Evolutionary conservation across 1,140 invertebrate species (phyloP).

Genomic region (Drosophila arizonae): DNA sequence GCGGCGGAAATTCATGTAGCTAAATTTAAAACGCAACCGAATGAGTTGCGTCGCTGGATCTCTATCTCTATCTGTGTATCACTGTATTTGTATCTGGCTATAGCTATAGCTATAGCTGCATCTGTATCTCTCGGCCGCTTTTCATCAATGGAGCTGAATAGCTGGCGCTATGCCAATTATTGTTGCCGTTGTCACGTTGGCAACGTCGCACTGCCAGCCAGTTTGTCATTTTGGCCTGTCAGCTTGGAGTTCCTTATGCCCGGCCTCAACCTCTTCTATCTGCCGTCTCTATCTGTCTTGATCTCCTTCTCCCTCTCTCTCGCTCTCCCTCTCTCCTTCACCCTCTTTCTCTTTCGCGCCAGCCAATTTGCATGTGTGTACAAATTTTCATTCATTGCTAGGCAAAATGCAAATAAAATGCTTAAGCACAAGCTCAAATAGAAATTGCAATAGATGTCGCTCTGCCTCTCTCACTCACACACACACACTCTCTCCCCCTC

Average conservation of each 20-base stretch:
- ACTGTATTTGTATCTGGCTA: slow-evolving; percentile 29
- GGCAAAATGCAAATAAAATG: slow-evolving; percentile 53
- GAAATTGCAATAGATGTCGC: slow-evolving; percentile 30
- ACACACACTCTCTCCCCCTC: neutral
- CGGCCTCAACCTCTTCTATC: neutral
- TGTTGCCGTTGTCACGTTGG: slow-evolving; percentile 60
- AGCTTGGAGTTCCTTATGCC: slow-evolving; percentile 41
- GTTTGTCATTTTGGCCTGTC: slow-evolving; percentile 57
- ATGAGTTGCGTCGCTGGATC: slow-evolving; percentile 13
- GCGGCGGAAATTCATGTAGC: slow-evolving; percentile 72
- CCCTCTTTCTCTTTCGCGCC: neutral
- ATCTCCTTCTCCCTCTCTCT: neutral
- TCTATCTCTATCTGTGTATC: slow-evolving; percentile 23
- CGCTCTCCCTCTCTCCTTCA: too few relatives aligned
- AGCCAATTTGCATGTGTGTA: slow-evolving; percentile 59
- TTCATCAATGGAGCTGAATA: slow-evolving; percentile 73
- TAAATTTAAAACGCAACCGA: slow-evolving; percentile 64
- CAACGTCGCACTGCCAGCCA: slow-evolving; percentile 31
- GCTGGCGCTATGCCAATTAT: slow-evolving; percentile 70
- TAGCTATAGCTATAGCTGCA: slow-evolving; percentile 4
- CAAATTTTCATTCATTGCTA: slow-evolving; percentile 67
- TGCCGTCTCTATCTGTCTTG: neutral
- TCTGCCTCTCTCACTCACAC: neutral
- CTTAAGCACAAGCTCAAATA: slow-evolving; percentile 51
- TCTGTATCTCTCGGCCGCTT: slow-evolving; percentile 39